A percentile compares a stretch with the other conserved stretches of the same genome.
Evolutionary conservation across 2,113 vertebrate genomes (phyloP).

Genomic region (Gobius niger): DNA sequence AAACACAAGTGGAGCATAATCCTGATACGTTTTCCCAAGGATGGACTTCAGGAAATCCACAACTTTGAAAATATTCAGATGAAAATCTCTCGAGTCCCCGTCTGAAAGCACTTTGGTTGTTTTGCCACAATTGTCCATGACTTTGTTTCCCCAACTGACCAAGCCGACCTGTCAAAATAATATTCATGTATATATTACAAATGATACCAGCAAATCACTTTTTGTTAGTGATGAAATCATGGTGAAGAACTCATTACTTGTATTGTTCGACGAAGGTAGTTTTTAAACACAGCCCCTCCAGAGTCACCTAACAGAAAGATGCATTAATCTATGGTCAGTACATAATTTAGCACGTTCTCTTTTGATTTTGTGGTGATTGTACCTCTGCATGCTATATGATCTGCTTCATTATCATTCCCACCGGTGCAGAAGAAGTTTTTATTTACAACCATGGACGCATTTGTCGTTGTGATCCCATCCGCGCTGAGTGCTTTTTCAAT

Average conservation of each 20-base stretch:
- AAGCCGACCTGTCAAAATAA: background rate
- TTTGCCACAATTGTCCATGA: too few species aligned
- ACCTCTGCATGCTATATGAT: slow-evolving; percentile 72
- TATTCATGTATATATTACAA: background rate
- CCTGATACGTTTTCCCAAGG: background rate
- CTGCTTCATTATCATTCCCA: slow-evolving; percentile 42
- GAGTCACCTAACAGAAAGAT: slow-evolving; percentile 1
- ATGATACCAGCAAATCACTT: background rate
- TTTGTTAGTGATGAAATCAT: background rate
- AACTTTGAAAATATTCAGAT: slow-evolving; percentile 1
- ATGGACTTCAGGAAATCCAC: slow-evolving; percentile 1
- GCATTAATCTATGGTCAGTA: background rate
- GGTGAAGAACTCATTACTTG: background rate
- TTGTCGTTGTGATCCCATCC: slow-evolving; percentile 1
- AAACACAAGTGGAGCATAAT: background rate
- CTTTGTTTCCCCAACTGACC: slow-evolving; percentile 6
- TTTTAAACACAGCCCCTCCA: slow-evolving; percentile 9
- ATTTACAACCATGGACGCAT: slow-evolving; percentile 55
- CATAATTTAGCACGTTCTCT: background rate
- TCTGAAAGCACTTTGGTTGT: too few species aligned
- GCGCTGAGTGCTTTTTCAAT: slow-evolving; percentile 55
- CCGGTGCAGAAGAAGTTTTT: slow-evolving; percentile 77
- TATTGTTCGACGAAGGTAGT: background rate
- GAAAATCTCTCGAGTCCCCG: slow-evolving; percentile 8
- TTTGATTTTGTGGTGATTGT: background rate